Evolutionary conservation across 2,113 vertebrate genomes (phyloP), one percentile per base, ranked within the genome.

Genomic region (Sardina pilchardus): DNA sequence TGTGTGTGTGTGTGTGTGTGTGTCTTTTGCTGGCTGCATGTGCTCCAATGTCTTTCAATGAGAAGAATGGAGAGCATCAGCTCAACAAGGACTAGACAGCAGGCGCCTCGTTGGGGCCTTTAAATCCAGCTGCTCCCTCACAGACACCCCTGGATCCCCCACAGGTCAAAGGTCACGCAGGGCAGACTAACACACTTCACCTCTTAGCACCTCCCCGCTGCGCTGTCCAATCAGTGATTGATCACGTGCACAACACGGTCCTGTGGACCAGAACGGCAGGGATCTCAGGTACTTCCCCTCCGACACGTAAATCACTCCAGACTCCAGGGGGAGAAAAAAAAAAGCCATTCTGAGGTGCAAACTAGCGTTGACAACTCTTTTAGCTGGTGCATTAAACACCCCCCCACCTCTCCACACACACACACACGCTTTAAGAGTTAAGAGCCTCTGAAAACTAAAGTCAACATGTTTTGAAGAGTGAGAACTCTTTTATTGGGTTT

Each of bases 81-180:
- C n/a, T 67, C 63, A 30, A 1, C 63, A 10, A 6, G 14, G 63
- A 67, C 63, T 67, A 67, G 63, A 67, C 63, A 67, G 63, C n/a
- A 30, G 63, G 36, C 14, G 30, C 34, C 71, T 78, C 34, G 1
- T 36, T 78, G 71, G 1, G 71, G 1, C 10, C 30, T 3, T 34
- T 12, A 6, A 78, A 84, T 88, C 88, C 86, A 83, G 26, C 34
- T 36, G 71, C 30, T 78, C 71, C 34, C 30, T 78, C 71, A 36
- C 67, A 75, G 59, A 67, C 30, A 36, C 71, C 16, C 26, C 30
- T 78, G 71, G 12, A 36, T 16, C 71, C 30, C 30, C 63, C n/a
- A 67, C 14, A 78, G 71, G 71, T 78, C 71, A 78, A 78, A 78
- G 71, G 71, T 78, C 71, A 78, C 71, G 17, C 34, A 19, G 30